phyloP scores from a whole-genome alignment of 2,888 invertebrate species.

The Dichetophora obliterata region DNA sequence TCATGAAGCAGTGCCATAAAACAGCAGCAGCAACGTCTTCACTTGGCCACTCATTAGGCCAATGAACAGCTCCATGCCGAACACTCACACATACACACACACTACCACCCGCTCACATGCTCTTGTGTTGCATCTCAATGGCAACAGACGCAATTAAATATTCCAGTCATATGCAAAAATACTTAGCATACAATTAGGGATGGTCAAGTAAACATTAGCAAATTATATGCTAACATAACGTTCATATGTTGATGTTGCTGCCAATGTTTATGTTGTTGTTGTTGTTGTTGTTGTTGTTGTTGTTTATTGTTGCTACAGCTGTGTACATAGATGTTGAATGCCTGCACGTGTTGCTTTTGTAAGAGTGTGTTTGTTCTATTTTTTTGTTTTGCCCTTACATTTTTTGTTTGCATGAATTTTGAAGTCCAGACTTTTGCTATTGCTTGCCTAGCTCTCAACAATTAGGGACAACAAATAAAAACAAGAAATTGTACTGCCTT shows the following conservation, averaged over 20 bases:
- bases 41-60: conserved; percentile 16
- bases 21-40: neutral
- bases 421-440: conserved; percentile 4
- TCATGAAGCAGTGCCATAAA: too few relatives aligned
- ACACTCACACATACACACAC: neutral
- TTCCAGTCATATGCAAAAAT: conserved; percentile 54
- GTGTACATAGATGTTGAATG: neutral
- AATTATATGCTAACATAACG: conserved; percentile 61
- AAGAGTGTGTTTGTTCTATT: conserved; percentile 16
- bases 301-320: conserved; percentile 34
- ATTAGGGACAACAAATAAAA: conserved; percentile 39
- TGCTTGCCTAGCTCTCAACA: conserved; percentile 52
- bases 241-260: conserved; percentile 36
- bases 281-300: conserved; percentile 19
- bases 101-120: too few relatives aligned
- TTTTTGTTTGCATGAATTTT: neutral
- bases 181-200: conserved; percentile 61
- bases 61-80: conserved; percentile 2
- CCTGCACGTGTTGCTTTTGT: conserved; percentile 33
- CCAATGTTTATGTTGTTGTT: neutral
- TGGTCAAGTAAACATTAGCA: conserved; percentile 63
- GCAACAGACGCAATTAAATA: conserved; percentile 49
- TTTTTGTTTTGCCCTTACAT: conserved; percentile 4
- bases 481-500: conserved; percentile 20
- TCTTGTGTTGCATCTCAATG: neutral